Conservation (phyloP, 2,113 vertebrate species). For the Pygoscelis antarcticus region DNA sequence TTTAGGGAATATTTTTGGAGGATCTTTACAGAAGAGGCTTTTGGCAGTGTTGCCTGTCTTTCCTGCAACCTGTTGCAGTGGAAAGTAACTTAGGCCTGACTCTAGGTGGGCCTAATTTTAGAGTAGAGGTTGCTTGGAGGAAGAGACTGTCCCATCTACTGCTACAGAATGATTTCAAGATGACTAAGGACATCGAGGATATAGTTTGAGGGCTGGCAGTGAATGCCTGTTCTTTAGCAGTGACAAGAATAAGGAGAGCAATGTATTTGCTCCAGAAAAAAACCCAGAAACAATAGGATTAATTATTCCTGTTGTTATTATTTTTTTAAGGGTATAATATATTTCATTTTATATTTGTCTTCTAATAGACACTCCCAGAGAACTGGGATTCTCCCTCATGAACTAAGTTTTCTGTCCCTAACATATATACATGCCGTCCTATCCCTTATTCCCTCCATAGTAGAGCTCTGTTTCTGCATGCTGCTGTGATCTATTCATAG, state of each 20-base stretch:
- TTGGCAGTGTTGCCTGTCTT: not conserved
- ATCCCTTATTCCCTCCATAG: not conserved
- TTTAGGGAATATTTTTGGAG: not conserved
- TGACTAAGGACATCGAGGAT: not conserved
- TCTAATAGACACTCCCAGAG: not conserved
- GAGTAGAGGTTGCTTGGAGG: not conserved
- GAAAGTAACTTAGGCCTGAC: not conserved
- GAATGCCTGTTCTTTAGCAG: not conserved
- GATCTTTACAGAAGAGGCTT: not conserved
- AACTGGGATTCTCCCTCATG: not conserved
- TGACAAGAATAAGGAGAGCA: not conserved
- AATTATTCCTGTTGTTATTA: not conserved
- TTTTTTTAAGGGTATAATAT: not conserved
- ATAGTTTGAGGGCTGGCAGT: not conserved
- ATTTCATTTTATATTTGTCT: not conserved
- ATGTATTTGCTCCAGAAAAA: not conserved
- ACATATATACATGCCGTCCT: rapidly evolving
- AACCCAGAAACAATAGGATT: not conserved
- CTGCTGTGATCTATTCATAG: not conserved
- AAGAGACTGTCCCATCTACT: not conserved
- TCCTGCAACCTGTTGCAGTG: not conserved
- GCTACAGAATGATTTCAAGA: not conserved
- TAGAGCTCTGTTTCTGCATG: not conserved
- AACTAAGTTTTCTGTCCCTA: not conserved
- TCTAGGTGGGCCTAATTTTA: not conserved